Base-by-base conservation (phyloP, 2,888 invertebrate genomes). In the Acleris literana region DNA sequence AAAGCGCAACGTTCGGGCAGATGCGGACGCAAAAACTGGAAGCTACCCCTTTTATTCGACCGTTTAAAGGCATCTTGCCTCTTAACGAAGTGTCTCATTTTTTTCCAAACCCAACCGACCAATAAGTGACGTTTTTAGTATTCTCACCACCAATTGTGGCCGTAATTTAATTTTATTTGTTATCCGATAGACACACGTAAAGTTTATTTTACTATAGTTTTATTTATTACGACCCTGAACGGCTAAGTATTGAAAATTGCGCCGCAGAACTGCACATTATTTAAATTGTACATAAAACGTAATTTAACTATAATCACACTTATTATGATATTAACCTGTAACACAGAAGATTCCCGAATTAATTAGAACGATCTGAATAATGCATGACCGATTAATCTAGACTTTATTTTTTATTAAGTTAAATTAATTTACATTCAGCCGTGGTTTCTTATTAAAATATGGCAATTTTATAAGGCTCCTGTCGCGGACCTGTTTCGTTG, bases 371-470 rank as follows among this genome's bases (percentile, higher is more conserved):
- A 74, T 71, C 72, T 84, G 82, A 83, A 85, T 86, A 79, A 86
- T 85, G 78, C 81, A 85, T 84, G 74, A 79, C 69, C 76, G 79
- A 83, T 83, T 83, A 80, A 85, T 85, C 79, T 80, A 81, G 80
- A 79, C 75, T 81, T 81, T 82, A 78, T 79, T 81, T 79, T 81
- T 82, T 84, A 85, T 83, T 79, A 74, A 71, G 71, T 67, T 65
- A 76, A 82, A 86, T 85, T 86, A 86, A 87, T 88, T 87, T 80
- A 80, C 83, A 87, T 87, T 82, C 87, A 80, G 73, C 78, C 77
- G 77, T 78, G 73, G 82, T 81, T 81, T 79, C 80, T 83, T 87
- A 85, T 86, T 88, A 87, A 87, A 86, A 89, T 88, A 88, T 87
- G 82, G 85, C 85, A 84, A 79, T 87, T 86, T 86, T 86, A 84